Percentiles rank a stretch among this genome's conserved stretches.
These are phyloP conservation scores for Epirrhoe alternata DNA, from an alignment of 2,888 invertebrate genomes.

Conservation along the genomic window DNA sequence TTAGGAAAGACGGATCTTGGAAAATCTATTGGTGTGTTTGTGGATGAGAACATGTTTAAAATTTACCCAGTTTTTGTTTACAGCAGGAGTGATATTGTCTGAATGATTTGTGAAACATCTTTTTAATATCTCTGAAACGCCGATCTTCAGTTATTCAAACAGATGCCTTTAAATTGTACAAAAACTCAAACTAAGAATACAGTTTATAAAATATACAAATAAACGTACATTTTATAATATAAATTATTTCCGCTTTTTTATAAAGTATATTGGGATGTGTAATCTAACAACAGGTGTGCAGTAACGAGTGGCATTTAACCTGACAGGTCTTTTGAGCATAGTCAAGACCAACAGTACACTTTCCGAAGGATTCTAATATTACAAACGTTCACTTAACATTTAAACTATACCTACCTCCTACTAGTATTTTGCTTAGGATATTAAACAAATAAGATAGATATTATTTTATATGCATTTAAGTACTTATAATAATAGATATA, in stretches of 20 bases:
- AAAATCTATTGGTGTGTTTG: background rate
- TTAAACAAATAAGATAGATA: background rate
- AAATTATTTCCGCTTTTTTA: conserved; percentile 1
- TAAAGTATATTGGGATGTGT: conserved; percentile 3
- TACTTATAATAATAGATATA: background rate
- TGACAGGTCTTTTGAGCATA: background rate
- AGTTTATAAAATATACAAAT: background rate
- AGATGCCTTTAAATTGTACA: background rate
- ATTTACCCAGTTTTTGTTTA: background rate
- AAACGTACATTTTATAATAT: background rate
- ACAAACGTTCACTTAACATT: background rate
- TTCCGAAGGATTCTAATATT: background rate
- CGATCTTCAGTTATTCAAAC: conserved; percentile 21
- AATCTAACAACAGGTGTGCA: conserved; percentile 5
- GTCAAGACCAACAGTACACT: background rate
- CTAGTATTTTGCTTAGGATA: background rate
- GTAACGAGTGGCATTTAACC: conserved; percentile 15
- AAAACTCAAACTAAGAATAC: conserved; percentile 16
- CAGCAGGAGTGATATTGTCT: no score
- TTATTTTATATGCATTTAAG: background rate
- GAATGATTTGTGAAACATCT: background rate
- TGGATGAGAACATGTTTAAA: background rate
- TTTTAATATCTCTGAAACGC: conserved; percentile 6
- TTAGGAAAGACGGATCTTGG: background rate
- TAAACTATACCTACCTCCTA: background rate